phyloP scores from a whole-genome alignment of 2,888 invertebrate genomes.

The Eilema sororculum region DNA sequence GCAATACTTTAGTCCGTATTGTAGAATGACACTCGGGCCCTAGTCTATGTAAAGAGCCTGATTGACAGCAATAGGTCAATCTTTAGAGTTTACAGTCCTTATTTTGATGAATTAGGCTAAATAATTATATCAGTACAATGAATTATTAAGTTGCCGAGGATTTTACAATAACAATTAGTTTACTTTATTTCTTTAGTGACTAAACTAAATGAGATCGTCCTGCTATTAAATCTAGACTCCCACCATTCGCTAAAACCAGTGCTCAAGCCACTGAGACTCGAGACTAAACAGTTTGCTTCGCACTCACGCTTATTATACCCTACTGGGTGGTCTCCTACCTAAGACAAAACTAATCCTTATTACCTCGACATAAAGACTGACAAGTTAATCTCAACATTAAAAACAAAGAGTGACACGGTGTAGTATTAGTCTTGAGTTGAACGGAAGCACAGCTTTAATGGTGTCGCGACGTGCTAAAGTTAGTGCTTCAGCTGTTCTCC shows the following conservation, averaged over 20 bases:
- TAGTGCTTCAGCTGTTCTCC: conserved; percentile 22
- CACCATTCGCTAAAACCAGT: neutral
- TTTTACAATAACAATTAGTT: too few relatives aligned
- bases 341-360: neutral
- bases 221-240: neutral
- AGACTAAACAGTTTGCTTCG: neutral
- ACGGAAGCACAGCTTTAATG: conserved; percentile 37
- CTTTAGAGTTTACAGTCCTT: too few relatives aligned
- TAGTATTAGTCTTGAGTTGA: conserved; percentile 10
- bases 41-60: neutral
- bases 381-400: neutral
- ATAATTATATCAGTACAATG: too few relatives aligned
- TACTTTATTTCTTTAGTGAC: too few relatives aligned
- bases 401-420: conserved; percentile 10
- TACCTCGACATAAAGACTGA: neutral
- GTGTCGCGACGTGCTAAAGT: conserved; percentile 24
- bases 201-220: neutral
- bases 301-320: neutral
- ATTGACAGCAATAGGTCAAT: too few relatives aligned
- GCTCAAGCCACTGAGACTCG: neutral
- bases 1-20: too few relatives aligned
- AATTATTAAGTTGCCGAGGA: too few relatives aligned
- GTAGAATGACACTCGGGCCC: too few relatives aligned
- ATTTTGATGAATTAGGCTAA: too few relatives aligned
- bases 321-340: conserved; percentile 13